phyloP scores from a whole-genome alignment of 2,888 invertebrate genomes.

The Mythimna loreyi region DNA sequence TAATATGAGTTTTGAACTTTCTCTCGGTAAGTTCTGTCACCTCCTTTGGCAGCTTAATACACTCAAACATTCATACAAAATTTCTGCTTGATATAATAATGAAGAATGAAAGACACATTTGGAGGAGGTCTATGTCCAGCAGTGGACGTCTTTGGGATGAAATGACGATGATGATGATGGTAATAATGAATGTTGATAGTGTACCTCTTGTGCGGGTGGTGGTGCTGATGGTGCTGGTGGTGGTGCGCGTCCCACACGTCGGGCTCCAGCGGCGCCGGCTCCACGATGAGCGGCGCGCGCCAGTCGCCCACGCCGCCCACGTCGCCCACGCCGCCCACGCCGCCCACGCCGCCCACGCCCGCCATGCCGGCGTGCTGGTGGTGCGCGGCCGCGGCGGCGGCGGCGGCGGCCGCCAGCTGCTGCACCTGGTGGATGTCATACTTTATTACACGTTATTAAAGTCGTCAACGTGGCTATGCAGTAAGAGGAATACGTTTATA shows the following conservation, averaged over 20 bases:
- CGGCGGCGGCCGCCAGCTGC: constrained; percentile 95
- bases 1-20: too few relatives aligned
- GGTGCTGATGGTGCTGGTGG: constrained; percentile 80
- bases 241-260: constrained; percentile 86
- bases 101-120: too few relatives aligned
- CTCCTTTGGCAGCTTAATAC: too few relatives aligned
- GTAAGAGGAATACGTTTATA: not conserved
- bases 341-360: constrained; percentile 90
- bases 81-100: too few relatives aligned
- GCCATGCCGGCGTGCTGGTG: constrained; percentile 91
- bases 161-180: too few relatives aligned
- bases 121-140: too few relatives aligned
- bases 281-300: constrained; percentile 98
- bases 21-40: too few relatives aligned
- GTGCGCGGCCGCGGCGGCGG: constrained; percentile 95
- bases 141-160: too few relatives aligned
- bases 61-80: too few relatives aligned
- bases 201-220: constrained; percentile 82
- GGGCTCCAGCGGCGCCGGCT: constrained; percentile 87
- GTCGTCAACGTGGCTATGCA: constrained; percentile 3
- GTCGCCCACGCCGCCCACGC: constrained; percentile 91
- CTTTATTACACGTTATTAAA: constrained; percentile 45
- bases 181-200: too few relatives aligned
- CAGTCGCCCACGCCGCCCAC: constrained; percentile 89
- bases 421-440: constrained; percentile 89